Evolutionary conservation across 2,888 invertebrate species (phyloP).

Genomic region (Cylindroiulus punctatus): DNA sequence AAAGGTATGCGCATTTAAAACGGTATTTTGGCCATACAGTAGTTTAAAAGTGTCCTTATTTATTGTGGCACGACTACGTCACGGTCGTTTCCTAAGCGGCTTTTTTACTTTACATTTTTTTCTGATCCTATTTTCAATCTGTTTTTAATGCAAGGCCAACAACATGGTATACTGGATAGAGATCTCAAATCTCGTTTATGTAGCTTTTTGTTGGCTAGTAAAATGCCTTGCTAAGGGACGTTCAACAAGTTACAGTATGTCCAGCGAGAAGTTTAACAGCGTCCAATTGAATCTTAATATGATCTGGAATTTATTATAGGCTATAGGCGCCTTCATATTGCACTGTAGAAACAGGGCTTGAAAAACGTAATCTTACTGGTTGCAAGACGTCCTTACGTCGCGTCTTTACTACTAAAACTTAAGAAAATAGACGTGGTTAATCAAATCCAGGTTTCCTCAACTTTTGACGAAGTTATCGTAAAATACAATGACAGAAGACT

Average conservation of each 20-base stretch:
- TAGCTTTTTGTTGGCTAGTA: background rate
- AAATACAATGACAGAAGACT: too few relatives aligned
- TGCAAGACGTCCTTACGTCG: too few relatives aligned
- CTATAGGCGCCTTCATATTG: too few relatives aligned
- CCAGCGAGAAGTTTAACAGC: background rate
- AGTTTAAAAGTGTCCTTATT: conserved; percentile 32
- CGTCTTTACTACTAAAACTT: too few relatives aligned
- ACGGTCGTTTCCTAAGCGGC: conserved; percentile 44
- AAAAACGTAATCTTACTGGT: too few relatives aligned
- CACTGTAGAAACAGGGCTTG: too few relatives aligned
- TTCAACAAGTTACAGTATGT: background rate
- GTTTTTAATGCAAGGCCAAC: conserved; percentile 35
- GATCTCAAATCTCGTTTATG: background rate
- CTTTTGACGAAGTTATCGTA: too few relatives aligned
- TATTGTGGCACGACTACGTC: conserved; percentile 1
- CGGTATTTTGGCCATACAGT: conserved; percentile 5
- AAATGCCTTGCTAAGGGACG: background rate
- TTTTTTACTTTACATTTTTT: conserved; percentile 40
- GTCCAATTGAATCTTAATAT: background rate
- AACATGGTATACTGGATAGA: background rate
- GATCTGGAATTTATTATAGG: too few relatives aligned
- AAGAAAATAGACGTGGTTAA: too few relatives aligned
- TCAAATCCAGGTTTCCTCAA: too few relatives aligned
- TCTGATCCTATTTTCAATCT: conserved; percentile 39
- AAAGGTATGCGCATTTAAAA: conserved; percentile 47